Percentiles rank a stretch among this genome's conserved stretches.
Evolutionary conservation across 2,113 vertebrate species (phyloP).

Genomic region (Climacteris rufus): DNA sequence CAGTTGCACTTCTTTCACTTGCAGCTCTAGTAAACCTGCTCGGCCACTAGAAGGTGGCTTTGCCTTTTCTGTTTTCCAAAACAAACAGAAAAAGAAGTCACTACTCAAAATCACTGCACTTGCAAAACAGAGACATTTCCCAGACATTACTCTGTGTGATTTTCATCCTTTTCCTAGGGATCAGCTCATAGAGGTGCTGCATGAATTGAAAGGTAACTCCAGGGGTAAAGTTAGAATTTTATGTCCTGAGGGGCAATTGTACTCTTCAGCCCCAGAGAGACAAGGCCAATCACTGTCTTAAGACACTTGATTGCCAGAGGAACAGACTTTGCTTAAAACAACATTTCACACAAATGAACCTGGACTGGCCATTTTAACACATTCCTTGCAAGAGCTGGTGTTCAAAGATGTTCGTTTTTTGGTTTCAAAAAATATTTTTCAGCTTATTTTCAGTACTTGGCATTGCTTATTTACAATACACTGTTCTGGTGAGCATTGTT

Average conservation of each 20-base stretch:
- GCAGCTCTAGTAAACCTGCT: not conserved
- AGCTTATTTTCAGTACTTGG: not conserved
- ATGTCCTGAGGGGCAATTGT: not conserved
- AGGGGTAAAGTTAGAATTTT: not conserved
- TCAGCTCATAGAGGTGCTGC: not conserved
- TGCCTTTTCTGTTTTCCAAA: not conserved
- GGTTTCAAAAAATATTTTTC: not conserved
- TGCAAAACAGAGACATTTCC: not conserved
- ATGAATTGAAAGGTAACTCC: accelerated
- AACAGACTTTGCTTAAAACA: not conserved
- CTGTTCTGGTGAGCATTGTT: not conserved
- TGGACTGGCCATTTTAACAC: not conserved
- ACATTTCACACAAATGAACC: not conserved
- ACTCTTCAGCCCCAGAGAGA: not conserved
- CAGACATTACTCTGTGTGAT: not conserved
- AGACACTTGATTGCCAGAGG: not conserved
- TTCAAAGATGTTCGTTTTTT: not conserved
- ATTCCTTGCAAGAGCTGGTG: not conserved
- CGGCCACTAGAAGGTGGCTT: not conserved
- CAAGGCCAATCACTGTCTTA: not conserved
- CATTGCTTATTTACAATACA: not conserved
- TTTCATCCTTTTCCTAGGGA: not conserved
- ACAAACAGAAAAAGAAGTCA: not conserved
- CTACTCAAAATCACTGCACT: not conserved
- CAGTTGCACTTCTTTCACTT: not conserved